A percentile compares a stretch with the other conserved stretches of the same genome.
Conservation (phyloP, 2,888 invertebrate genomes). For the Machimus rusticus region DNA sequence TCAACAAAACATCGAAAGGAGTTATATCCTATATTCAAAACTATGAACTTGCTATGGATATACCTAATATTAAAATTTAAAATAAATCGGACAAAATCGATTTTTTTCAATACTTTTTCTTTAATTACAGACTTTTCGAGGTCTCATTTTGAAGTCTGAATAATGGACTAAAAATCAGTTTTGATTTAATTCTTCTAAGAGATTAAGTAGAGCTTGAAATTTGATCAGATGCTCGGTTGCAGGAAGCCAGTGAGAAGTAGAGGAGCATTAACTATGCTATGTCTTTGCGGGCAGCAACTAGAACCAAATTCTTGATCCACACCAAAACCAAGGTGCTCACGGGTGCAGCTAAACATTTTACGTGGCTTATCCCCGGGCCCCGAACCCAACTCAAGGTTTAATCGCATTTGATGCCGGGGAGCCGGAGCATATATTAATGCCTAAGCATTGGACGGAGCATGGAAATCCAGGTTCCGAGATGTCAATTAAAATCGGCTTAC, state of each 20-base stretch:
- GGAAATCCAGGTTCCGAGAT: conserved; percentile 42
- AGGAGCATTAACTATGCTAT: not conserved
- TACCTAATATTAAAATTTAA: no score
- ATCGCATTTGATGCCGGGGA: not conserved
- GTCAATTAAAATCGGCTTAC: conserved; percentile 48
- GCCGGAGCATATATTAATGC: conserved; percentile 28
- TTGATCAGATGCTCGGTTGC: not conserved
- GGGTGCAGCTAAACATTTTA: not conserved
- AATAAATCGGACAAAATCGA: no score
- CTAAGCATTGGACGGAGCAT: conserved; percentile 15
- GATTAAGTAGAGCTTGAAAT: not conserved
- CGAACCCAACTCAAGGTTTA: not conserved
- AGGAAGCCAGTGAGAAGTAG: not conserved
- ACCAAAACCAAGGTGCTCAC: not conserved
- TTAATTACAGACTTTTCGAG: not conserved
- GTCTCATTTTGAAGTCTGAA: not conserved
- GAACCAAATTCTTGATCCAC: not conserved
- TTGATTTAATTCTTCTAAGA: not conserved
- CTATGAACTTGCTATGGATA: no score
- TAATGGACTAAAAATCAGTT: not conserved
- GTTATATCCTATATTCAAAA: no score
- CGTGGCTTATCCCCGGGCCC: not conserved
- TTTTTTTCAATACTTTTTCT: no score
- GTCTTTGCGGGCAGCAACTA: not conserved
- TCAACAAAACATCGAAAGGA: no score